Base-by-base conservation (phyloP, 2,888 invertebrate species). In the Polymixis lichenea region DNA sequence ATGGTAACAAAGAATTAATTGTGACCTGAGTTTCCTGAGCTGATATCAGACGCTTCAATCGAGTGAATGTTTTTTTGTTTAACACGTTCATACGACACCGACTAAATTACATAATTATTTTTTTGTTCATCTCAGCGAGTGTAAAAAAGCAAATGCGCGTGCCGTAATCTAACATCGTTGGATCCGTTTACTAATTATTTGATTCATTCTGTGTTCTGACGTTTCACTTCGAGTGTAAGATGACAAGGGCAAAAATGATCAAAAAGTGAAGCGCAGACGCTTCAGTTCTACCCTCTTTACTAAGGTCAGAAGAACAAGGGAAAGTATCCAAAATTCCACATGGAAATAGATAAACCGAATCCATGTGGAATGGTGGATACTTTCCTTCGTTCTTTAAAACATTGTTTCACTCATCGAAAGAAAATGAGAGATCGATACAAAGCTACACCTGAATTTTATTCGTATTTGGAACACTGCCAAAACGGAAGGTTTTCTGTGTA, bases 361-460 rank as follows among this genome's bases (percentile, higher is more conserved):
- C 22, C 19, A 17, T 3, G 38, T 38, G 38, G 38, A 38, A 38
- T 38, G 43, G 17, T 28, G 15, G 8, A 5, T 19, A 43, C 11
- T 72, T 22, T 53, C 3, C 15, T 28, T 28, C 51, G 19, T 25
- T n/a, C n/a, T 46, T 56, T 25, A 28, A 56, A 72, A 60, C 28
- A 58, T 84, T 80, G 58, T 64, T 75, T 71, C 55, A 46, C 51
- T 77, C 66, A 76, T 69, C 72, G 66, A 85, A 82, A 72, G 69
- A 72, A 81, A 85, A 83, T 60, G 69, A 62, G 55, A 62, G 65
- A 70, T 77, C 62, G 58, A 82, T 85, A 56, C 72, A 66, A 60
- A 72, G 32, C 58, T 58, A 51, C 56, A 22, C 68, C 58, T 70
- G 49, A 67, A 61, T 72, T 85, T 85, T 72, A 67, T 70, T 67